Base-by-base conservation (phyloP, 2,888 invertebrate genomes). In the Myopa testacea region DNA sequence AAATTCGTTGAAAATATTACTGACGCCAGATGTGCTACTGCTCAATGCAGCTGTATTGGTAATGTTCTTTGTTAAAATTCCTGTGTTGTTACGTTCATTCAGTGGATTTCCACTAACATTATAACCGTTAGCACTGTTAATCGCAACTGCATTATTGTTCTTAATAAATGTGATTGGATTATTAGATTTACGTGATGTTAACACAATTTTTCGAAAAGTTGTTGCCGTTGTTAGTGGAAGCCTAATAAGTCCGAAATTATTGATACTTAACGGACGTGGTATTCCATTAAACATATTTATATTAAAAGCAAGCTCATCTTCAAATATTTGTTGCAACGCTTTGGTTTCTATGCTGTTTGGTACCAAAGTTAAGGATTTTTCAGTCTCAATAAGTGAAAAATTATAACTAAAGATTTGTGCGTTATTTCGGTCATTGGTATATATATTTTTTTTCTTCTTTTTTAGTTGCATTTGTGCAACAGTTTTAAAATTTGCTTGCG, bases 151-250 rank as follows among this genome's bases (percentile, higher is more conserved):
- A 50, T 45, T 62, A n/a, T 79, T 77, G 37, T 78, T 80, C 19
- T 84, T 82, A 4, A 83, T 83, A 2, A 87, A 78, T 37, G 85
- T 84, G 0, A 87, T 80, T 68, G 87, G 80, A 74, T 82, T 86
- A 63, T 88, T 88, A 26, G 87, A 87, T 80, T 88, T 88, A 19
- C 88, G 84, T 4, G 86, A 84, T 71, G 83, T 86, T 0, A 88
- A 79, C 50, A 88, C 81, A 81, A 88, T 84, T 77, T 88, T 88
- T 19, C 87, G 84, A 60, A 88, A 82, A 4, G 85, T 84, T 2
- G 85, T 85, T 7, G 86, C 85, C 78, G 84, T 81, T 6, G 83
- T 83, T 60, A 85, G 84, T 60, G 87, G 87, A 78, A 87, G 38
- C 79, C 87, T 87, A 19, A 87, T 83, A 70, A 87, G 81, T 0